These are phyloP conservation scores for Slavum lentiscoides DNA, from an alignment of 2,888 invertebrate genomes.

Conservation along the genomic window DNA sequence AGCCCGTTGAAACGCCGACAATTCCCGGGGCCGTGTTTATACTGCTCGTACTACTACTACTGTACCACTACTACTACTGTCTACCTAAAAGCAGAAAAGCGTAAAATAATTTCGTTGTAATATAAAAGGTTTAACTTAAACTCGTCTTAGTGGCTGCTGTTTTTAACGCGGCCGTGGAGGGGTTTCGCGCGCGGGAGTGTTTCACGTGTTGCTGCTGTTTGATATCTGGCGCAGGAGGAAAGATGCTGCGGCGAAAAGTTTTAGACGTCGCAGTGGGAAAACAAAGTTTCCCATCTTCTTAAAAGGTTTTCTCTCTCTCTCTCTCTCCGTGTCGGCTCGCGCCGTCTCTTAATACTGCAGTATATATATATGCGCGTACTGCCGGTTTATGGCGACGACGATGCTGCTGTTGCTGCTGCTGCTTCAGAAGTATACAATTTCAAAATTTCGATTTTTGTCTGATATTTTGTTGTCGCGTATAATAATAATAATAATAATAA, in stretches of 20 bases:
- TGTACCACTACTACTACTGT: neutral
- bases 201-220: constrained; percentile 48
- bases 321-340: constrained; percentile 16
- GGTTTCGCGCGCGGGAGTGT: constrained; percentile 29
- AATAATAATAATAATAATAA: neutral
- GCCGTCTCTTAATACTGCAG: constrained; percentile 24
- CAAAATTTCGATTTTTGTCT: constrained; percentile 33
- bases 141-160: constrained; percentile 44
- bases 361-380: neutral
- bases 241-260: constrained; percentile 20
- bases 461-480: neutral
- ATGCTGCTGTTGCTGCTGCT: neutral
- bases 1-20: constrained; percentile 29
- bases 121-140: constrained; percentile 51
- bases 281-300: constrained; percentile 52
- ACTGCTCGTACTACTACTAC: neutral
- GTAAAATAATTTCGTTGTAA: constrained; percentile 50
- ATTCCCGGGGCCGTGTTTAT: neutral
- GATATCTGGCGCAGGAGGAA: too few species aligned
- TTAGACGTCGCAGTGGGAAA: constrained; percentile 46
- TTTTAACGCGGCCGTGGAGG: constrained; percentile 27
- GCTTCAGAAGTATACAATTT: constrained; percentile 6
- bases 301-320: constrained; percentile 44
- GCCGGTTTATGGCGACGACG: constrained; percentile 33
- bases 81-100: constrained; percentile 51